phyloP scores from a whole-genome alignment of 2,888 invertebrate genomes.

The Drosophila anceps region DNA sequence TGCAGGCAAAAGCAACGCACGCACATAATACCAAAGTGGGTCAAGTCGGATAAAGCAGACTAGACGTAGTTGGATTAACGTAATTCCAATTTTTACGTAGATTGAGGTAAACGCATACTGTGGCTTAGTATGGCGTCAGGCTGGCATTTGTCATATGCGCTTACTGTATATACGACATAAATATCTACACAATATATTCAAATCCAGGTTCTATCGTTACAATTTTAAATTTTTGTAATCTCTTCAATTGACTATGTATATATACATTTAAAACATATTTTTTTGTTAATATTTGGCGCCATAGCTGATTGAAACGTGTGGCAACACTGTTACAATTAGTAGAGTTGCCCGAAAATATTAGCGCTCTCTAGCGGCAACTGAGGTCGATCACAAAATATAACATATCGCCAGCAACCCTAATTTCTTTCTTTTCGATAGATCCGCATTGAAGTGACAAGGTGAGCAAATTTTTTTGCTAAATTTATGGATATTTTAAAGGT shows the following conservation, averaged over 20 bases:
- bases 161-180: background rate
- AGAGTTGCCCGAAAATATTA: constrained; percentile 20
- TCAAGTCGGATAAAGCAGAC: constrained; percentile 43
- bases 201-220: background rate
- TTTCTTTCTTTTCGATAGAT: constrained; percentile 84
- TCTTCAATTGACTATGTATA: background rate
- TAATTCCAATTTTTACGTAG: constrained; percentile 64
- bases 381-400: background rate
- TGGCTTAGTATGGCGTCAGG: constrained; percentile 61
- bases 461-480: constrained; percentile 66
- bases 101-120: constrained; percentile 56
- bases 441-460: constrained; percentile 84
- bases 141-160: constrained; percentile 41
- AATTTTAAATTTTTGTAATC: background rate
- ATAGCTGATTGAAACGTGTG: constrained; percentile 4
- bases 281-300: background rate
- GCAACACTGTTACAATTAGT: constrained; percentile 5
- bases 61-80: constrained; percentile 53
- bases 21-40: constrained; percentile 42
- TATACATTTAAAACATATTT: background rate
- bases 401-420: constrained; percentile 46
- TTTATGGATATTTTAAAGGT: constrained; percentile 35
- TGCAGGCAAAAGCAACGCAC: constrained; percentile 32
- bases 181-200: background rate
- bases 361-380: constrained; percentile 33